These are phyloP conservation scores for Ophioninae sp. DNA, from an alignment of 2,888 invertebrate genomes.

Conservation along the genomic window DNA sequence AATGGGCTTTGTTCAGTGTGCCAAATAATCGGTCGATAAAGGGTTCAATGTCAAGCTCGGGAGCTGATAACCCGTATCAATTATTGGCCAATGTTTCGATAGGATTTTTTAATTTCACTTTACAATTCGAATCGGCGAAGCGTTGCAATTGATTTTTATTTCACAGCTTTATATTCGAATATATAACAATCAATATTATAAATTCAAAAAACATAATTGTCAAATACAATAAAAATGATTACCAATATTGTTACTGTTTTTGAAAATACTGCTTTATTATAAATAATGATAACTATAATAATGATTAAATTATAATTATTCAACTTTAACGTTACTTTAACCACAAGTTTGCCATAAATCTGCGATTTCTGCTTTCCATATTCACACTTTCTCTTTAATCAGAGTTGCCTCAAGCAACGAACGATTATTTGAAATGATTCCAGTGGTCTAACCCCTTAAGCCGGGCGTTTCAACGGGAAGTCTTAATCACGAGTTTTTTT, in stretches of 20 bases:
- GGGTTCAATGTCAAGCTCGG: constrained; percentile 71
- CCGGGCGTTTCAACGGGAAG: no score
- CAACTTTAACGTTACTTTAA: no score
- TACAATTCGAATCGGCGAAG: constrained; percentile 5
- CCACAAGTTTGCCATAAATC: no score
- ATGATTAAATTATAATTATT: constrained; percentile 26
- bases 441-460: no score
- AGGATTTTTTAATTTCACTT: not conserved
- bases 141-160: not conserved
- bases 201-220: not conserved
- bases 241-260: not conserved
- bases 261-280: not conserved
- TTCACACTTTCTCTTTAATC: no score
- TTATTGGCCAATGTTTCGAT: constrained; percentile 36
- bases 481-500: no score
- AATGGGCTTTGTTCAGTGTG: constrained; percentile 52
- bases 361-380: no score
- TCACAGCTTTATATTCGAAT: constrained; percentile 1
- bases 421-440: no score
- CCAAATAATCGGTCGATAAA: constrained; percentile 66
- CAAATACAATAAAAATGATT: not conserved
- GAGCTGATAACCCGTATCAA: constrained; percentile 51
- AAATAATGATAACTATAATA: constrained; percentile 34
- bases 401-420: no score
- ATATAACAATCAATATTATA: not conserved